Conservation (phyloP, 2,888 invertebrate genomes). For the Aplocera efformata region DNA sequence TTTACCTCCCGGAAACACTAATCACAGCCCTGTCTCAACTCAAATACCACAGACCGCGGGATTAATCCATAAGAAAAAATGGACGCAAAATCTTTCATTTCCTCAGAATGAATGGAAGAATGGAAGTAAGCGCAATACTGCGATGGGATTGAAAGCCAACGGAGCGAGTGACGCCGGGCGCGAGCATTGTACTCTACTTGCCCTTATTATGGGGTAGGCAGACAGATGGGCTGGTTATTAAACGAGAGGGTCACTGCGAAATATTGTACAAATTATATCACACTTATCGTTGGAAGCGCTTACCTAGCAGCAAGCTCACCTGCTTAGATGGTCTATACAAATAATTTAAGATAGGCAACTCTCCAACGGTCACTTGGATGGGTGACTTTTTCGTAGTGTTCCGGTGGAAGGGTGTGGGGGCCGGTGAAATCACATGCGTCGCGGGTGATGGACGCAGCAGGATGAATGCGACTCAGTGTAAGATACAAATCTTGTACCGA, state of each 20-base stretch:
- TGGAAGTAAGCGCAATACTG: constrained; percentile 35
- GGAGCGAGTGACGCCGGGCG: constrained; percentile 57
- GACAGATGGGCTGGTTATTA: constrained; percentile 13
- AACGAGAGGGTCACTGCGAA: constrained; percentile 7
- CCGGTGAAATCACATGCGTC: no score
- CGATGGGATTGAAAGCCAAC: constrained; percentile 63
- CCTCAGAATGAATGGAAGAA: constrained; percentile 46
- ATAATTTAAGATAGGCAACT: no score
- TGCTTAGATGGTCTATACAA: no score
- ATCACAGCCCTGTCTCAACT: constrained; percentile 5
- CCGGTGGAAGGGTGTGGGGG: no score
- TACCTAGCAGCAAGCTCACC: no score
- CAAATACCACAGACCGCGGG: constrained; percentile 15
- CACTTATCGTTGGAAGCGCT: no score
- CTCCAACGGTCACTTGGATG: no score
- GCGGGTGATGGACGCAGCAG: no score
- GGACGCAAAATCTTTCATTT: constrained; percentile 64
- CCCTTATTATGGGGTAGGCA: constrained; percentile 13
- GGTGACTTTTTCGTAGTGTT: no score
- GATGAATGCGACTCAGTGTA: no score
- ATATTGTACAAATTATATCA: no score
- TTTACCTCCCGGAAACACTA: not conserved
- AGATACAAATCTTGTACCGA: no score
- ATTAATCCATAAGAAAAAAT: constrained; percentile 44
- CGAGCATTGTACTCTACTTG: constrained; percentile 48